phyloP scores from a whole-genome alignment of 2,113 vertebrate genomes.

The Calonectris borealis region DNA sequence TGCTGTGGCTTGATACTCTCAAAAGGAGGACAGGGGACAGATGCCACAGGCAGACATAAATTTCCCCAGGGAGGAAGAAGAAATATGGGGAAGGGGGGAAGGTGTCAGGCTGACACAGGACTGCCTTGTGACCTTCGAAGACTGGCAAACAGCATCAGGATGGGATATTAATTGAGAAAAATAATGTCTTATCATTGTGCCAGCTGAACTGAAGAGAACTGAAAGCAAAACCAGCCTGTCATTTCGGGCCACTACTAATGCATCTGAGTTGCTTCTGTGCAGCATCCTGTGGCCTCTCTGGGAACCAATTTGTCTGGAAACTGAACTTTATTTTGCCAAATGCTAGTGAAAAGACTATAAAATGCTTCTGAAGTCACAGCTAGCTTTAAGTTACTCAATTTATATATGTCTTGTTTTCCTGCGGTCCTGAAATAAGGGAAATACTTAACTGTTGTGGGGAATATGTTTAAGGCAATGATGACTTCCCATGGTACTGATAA shows the following conservation, averaged over 20 bases:
- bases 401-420: constrained; percentile 64
- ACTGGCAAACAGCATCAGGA: constrained; percentile 68
- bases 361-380: constrained; percentile 12
- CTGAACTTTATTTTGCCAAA: constrained; percentile 4
- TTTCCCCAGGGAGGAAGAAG: constrained; percentile 69
- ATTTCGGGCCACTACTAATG: background rate
- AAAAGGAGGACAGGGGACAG: constrained; percentile 73
- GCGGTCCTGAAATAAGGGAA: constrained; percentile 64
- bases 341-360: background rate
- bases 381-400: constrained; percentile 35
- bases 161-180: constrained; percentile 74
- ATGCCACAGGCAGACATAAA: constrained; percentile 59
- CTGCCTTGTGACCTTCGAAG: constrained; percentile 59
- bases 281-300: constrained; percentile 26
- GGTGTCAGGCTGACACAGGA: constrained; percentile 45
- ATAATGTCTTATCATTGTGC: constrained; percentile 69
- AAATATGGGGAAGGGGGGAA: constrained; percentile 39
- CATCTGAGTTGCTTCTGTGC: background rate
- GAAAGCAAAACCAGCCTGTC: constrained; percentile 21
- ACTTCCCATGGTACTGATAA: constrained; percentile 54
- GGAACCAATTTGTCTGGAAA: background rate
- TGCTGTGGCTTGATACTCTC: constrained; percentile 62
- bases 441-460: constrained; percentile 46
- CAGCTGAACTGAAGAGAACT: constrained; percentile 61
- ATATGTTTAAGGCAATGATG: constrained; percentile 44